Base-by-base conservation (phyloP, 2,113 vertebrate genomes). In the Acanthisitta chloris region DNA sequence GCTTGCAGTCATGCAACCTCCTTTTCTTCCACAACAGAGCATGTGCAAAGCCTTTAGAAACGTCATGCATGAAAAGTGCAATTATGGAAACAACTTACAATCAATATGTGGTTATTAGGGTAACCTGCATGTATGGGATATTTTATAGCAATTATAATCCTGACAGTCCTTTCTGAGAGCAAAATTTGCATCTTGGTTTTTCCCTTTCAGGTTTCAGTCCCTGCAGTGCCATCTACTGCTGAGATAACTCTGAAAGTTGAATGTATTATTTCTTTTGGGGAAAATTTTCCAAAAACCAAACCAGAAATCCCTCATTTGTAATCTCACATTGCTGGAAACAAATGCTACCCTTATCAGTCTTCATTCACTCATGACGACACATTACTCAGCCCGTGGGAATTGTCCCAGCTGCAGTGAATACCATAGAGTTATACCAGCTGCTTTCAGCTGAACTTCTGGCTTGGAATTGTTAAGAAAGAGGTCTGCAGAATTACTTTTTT, bases 191-290 rank as follows among this genome's bases (percentile, higher is more conserved):
- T 89, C 38, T 36, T 55, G 25, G 1, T 8, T 71, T 83, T 67
- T 85, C 28, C 24, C 61, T 82, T 91, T 87, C 78, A 72, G 54
- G 96, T 97, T 95, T 94, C 66, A 97, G 86, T 96, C 96, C 91
- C 95, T 8, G 93, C 94, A 97, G 89, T 85, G 93, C 95, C 96
- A 96, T 81, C 95, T 97, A 95, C 95, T 92, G 95, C 93, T 85
- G 84, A 91, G 71, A 91, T 69, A 72, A 80, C 33, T 77, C 74
- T 69, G 72, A 57, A 78, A 71, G 26, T 17, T 38, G 65, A 67
- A 65, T 95, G 65, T 58, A 17, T 51, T 71, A 29, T 57, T 95
- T 86, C 73, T 81, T 86, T 49, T 23, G 40, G 17, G 31, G 13
- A 17, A 61, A 78, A 64, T 74, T 78, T 91, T 91, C 48, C 31